Percentiles rank a stretch among this genome's conserved stretches.
These are phyloP conservation scores for Chaetodon auriga DNA, from an alignment of 2,113 vertebrate genomes.

Conservation along the genomic window DNA sequence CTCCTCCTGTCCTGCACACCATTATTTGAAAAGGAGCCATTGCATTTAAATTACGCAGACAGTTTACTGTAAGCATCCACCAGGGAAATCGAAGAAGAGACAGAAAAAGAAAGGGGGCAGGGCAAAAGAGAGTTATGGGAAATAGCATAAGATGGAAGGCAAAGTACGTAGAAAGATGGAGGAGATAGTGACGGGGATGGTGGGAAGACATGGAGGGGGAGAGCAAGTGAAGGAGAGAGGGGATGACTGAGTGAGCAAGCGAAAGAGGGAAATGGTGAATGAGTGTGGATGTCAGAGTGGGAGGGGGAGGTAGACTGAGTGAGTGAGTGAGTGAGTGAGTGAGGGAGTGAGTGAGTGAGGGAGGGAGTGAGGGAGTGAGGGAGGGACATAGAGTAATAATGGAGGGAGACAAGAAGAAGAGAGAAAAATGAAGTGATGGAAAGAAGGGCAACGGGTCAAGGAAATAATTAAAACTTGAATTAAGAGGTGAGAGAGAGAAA, in stretches of 20 bases:
- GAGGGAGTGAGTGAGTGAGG: too few relatives aligned
- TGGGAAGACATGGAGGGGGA: slow-evolving; percentile 29
- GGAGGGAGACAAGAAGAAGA: slow-evolving; percentile 5
- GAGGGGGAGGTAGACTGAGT: too few relatives aligned
- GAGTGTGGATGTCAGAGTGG: too few relatives aligned
- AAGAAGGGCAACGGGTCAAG: slow-evolving; percentile 35
- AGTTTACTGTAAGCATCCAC: slow-evolving; percentile 84
- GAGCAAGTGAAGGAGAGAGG: neutral
- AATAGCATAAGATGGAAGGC: slow-evolving; percentile 57
- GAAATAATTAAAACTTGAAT: slow-evolving; percentile 43
- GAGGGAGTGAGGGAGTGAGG: too few relatives aligned
- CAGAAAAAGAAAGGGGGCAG: slow-evolving; percentile 38
- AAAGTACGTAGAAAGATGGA: slow-evolving; percentile 64
- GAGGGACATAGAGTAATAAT: slow-evolving; percentile 23
- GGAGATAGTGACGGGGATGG: slow-evolving; percentile 49
- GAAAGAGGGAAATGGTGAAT: too few relatives aligned
- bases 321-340: too few relatives aligned
- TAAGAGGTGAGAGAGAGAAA: slow-evolving; percentile 28
- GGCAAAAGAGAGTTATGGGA: slow-evolving; percentile 69
- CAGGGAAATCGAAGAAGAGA: slow-evolving; percentile 77
- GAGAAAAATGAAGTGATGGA: slow-evolving; percentile 6
- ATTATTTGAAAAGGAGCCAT: slow-evolving; percentile 75
- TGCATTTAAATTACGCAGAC: slow-evolving; percentile 82
- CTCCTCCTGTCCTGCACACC: slow-evolving; percentile 50
- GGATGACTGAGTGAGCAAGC: slow-evolving; percentile 2